phyloP scores from a whole-genome alignment of 1,140 invertebrate genomes.

The Drosophila pruinosa region DNA sequence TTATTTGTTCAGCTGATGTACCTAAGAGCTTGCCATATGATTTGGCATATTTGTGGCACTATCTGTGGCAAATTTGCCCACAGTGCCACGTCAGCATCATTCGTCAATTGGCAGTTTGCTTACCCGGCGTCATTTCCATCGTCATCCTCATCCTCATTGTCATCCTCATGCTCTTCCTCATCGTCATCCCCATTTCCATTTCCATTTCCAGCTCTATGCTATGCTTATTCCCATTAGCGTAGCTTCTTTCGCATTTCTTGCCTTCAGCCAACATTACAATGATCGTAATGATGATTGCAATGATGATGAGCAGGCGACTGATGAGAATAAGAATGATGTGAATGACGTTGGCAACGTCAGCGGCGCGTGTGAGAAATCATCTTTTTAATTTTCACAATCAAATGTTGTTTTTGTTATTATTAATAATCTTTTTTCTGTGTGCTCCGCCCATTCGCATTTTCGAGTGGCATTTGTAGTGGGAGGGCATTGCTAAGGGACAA shows the following conservation, averaged over 20 bases:
- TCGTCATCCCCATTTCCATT: slow-evolving; percentile 35
- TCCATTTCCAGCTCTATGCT: slow-evolving; percentile 23
- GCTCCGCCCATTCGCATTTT: slow-evolving; percentile 48
- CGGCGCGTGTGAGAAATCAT: slow-evolving; percentile 75
- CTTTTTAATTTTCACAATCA: slow-evolving; percentile 79
- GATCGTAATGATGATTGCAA: not conserved
- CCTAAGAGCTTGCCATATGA: no score
- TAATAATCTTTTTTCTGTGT: slow-evolving; percentile 12
- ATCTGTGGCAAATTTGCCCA: not conserved
- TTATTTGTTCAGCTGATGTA: no score
- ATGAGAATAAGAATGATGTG: slow-evolving; percentile 18
- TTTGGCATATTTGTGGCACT: not conserved
- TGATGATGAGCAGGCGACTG: slow-evolving; percentile 18
- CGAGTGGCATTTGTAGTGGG: not conserved
- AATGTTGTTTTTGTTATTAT: slow-evolving; percentile 67
- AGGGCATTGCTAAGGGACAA: not conserved
- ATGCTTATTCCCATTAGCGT: slow-evolving; percentile 19
- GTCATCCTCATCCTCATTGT: slow-evolving; percentile 17
- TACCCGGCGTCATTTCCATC: slow-evolving; percentile 14
- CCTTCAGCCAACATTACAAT: slow-evolving; percentile 1
- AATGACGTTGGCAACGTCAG: slow-evolving; percentile 20
- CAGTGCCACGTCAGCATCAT: slow-evolving; percentile 19
- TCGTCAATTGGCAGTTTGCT: slow-evolving; percentile 19
- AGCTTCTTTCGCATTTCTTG: slow-evolving; percentile 21
- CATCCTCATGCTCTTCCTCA: slow-evolving; percentile 26